Base-by-base conservation (phyloP, 2,797 vertebrate genomes). In the Coluber constrictor region DNA sequence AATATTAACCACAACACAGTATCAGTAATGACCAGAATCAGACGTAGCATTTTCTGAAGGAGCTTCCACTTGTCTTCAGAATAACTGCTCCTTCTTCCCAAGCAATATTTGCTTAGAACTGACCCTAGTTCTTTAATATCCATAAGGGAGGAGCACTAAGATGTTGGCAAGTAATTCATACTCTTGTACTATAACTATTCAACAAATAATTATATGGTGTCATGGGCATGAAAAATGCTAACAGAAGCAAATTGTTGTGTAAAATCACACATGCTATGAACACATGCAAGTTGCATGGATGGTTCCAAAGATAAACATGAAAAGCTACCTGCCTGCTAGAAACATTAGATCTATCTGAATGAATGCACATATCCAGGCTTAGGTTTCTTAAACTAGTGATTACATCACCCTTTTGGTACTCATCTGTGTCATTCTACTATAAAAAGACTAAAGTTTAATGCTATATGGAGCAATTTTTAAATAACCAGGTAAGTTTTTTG, bases 351-450 rank as follows among this genome's bases (percentile, higher is more conserved):
- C 89, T 92, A 47, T 54, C 55, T 93, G 93, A 96, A 95, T 91
- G 91, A 0, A 70, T 27, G 55, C 88, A 95, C 3, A 96, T 25
- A 55, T 74, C 95, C 3, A 96, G 92, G 95, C 43, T 79, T 63
- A 59, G 25, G 93, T 94, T 96, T 93, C 91, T 94, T 18, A 90
- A 63, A 95, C 70, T 87, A 94, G 93, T 57, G 93, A 59, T 94
- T 94, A 23, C 88, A 95, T 95, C 93, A 88, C 37, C 13, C 74
- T 93, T 94, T 70, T 93, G 93, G 90, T 63, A 93, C 90, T 29
- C 54, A 93, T 88, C 88, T 32, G 6, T 95, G 94, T 94, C 74
- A 93, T 66, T 29, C 86, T 32, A 47, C 91, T 96, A 92, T 95
- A 94, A 91, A 96, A 88, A 86, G 86, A 91, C 2, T 51, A 93